Percentiles rank a stretch among this genome's conserved stretches.
phyloP scores from a whole-genome alignment of 1,140 invertebrate species.

The Drosophila tsacasi region DNA sequence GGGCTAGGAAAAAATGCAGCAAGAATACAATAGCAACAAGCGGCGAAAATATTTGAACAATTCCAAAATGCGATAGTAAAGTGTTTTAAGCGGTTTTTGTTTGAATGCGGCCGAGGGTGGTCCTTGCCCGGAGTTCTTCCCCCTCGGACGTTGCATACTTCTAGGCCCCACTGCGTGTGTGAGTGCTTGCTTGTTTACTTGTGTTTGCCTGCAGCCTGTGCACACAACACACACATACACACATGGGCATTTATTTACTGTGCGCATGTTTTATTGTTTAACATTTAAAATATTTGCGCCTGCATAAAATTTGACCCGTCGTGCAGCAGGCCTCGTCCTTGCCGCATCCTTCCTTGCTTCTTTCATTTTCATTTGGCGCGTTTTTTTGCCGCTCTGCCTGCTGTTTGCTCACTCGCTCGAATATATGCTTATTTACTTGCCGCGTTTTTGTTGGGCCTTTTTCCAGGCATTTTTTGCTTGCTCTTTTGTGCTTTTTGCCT shows the following conservation, averaged over 20 bases:
- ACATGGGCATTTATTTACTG: slow-evolving; percentile 70
- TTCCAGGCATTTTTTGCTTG: not conserved
- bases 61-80: slow-evolving; percentile 84
- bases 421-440: slow-evolving; percentile 45
- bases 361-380: slow-evolving; percentile 21
- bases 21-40: slow-evolving; percentile 36
- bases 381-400: not conserved
- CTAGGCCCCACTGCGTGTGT: slow-evolving; percentile 51
- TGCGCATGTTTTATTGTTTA: slow-evolving; percentile 76
- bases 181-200: slow-evolving; percentile 35
- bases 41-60: slow-evolving; percentile 80
- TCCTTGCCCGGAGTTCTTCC: not conserved
- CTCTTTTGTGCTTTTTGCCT: not conserved
- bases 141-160: slow-evolving; percentile 70
- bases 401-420: slow-evolving; percentile 31
- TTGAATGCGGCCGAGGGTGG: slow-evolving; percentile 57
- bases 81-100: slow-evolving; percentile 83
- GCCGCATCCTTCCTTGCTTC: slow-evolving; percentile 10
- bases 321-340: slow-evolving; percentile 15
- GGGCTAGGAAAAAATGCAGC: slow-evolving; percentile 45
- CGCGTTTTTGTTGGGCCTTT: slow-evolving; percentile 7
- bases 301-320: slow-evolving; percentile 63
- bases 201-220: slow-evolving; percentile 38
- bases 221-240: slow-evolving; percentile 10
- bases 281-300: slow-evolving; percentile 80